Conservation (phyloP, 2,888 invertebrate genomes). For the Acrobasis consociella region DNA sequence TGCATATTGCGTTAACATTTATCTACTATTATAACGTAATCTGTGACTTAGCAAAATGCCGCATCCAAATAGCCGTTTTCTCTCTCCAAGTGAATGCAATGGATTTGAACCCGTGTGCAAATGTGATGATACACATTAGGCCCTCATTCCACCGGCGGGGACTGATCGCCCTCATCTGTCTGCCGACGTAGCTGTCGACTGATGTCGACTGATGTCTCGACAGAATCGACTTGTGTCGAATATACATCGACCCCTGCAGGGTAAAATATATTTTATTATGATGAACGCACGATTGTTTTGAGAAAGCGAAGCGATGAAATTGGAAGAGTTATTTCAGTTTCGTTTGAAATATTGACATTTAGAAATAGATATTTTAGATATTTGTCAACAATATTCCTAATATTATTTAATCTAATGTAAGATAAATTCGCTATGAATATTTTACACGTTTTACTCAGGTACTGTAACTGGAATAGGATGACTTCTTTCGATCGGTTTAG, state of each 20-base stretch:
- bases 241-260: constrained; percentile 7
- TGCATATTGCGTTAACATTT: no score
- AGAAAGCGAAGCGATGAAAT: constrained; percentile 6
- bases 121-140: constrained; percentile 78
- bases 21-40: no score
- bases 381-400: no score
- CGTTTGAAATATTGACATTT: no score
- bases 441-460: no score
- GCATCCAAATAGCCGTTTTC: constrained; percentile 27
- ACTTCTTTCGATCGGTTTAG: no score
- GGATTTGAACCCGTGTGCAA: constrained; percentile 70
- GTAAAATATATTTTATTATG: constrained; percentile 12
- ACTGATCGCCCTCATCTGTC: constrained; percentile 71
- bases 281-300: constrained; percentile 10
- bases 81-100: constrained; percentile 36
- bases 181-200: constrained; percentile 5
- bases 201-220: constrained; percentile 8
- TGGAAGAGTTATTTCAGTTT: background rate
- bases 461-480: no score
- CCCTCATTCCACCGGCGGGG: constrained; percentile 55
- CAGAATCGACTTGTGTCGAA: constrained; percentile 18
- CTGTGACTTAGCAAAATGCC: no score
- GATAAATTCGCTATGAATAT: no score
- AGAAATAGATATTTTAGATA: no score
- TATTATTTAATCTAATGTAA: no score